A percentile compares a stretch with the other conserved stretches of the same genome.
phyloP scores from a whole-genome alignment of 2,113 vertebrate species.

The Oncorhynchus gorbuscha region DNA sequence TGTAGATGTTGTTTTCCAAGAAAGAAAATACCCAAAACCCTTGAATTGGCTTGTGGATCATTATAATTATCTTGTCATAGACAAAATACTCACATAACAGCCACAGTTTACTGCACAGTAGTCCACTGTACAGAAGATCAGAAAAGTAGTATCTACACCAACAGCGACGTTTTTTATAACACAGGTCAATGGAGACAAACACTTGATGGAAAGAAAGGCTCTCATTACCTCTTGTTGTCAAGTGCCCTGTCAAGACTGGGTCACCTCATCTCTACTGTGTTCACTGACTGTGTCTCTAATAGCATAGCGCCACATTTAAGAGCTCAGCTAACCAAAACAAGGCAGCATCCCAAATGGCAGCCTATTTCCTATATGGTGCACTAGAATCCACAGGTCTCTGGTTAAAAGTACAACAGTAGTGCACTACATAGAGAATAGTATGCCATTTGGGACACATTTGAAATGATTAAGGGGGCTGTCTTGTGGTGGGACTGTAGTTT shows the following conservation, averaged over 20 bases:
- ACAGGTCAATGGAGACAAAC: conserved; percentile 5
- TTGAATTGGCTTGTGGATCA: conserved; percentile 14
- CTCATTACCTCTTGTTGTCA: background rate
- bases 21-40: background rate
- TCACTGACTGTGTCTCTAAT: no score
- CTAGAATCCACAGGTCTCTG: no score
- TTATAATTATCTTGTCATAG: conserved; percentile 26
- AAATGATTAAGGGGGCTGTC: background rate
- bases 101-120: conserved; percentile 26
- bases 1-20: background rate
- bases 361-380: no score
- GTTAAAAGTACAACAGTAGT: no score
- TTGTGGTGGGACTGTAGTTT: conserved; percentile 1
- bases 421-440: no score
- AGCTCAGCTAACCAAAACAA: no score
- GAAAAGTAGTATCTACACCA: conserved; percentile 9
- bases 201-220: background rate
- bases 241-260: no score
- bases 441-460: no score
- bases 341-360: no score
- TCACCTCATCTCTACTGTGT: no score
- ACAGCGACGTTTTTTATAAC: conserved; percentile 27
- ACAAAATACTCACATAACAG: conserved; percentile 3
- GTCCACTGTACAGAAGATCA: conserved; percentile 6
- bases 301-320: no score